Evolutionary conservation across 2,888 invertebrate species (phyloP), one percentile per base, ranked within the genome.

Genomic region (Patella ulyssiponensis): DNA sequence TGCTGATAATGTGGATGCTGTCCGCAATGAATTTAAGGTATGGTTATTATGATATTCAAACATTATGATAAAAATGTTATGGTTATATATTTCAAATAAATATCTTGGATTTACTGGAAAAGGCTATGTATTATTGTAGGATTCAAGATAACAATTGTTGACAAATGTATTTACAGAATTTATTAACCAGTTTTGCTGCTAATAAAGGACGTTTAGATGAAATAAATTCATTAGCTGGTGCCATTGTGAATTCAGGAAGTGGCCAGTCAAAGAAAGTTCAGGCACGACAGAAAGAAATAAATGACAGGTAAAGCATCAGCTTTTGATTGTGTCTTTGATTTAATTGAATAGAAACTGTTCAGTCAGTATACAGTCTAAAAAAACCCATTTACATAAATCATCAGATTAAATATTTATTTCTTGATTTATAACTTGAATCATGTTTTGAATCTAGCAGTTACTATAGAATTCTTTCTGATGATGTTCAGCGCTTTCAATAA

Each of bases 101-200:
- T 74, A 53, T 20, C 11, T 4, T 27, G n/a, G 15, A 53, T 15
- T 20, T 44, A 51, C 33, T 11, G 58, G 15, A 33, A 69, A 17
- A 7, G 23, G 27, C 27, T 27, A 71, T 44, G 44, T 44, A 44
- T 44, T 44, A 44, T 44, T 44, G 44, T 44, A 44, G 44, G 7
- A 44, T 44, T 44, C 44, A 44, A 44, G 44, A 44, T 44, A 44
- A 44, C 9, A 44, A 44, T 33, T 44, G 7, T 44, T 44, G 44
- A 44, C 44, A 44, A 44, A 44, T 44, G 1, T n/a, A 73, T 23
- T 80, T 90, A 51, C 91, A 95, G 94, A 97, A 97, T 93, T 96
- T 99, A 92, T 94, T 98, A 52, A 98, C 98, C 0, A 98, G 99
- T 90, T 93, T 99, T 58, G 97, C 97, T 0, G 98, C 98, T 0